Conservation (phyloP, 2,113 vertebrate species). For the Alectura lathami region DNA sequence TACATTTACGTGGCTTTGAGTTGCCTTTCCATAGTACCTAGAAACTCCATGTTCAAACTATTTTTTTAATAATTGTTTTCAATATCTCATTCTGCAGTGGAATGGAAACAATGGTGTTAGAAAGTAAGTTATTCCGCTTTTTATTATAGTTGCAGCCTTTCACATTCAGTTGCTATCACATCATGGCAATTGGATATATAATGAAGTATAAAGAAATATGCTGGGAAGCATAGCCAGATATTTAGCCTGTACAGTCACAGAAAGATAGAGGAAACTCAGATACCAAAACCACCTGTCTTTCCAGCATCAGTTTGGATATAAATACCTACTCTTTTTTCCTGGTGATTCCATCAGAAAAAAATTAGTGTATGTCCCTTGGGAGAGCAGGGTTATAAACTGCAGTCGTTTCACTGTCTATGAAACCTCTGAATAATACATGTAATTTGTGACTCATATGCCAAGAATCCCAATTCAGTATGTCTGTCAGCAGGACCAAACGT, state of each 20-base stretch:
- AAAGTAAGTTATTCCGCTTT: background rate
- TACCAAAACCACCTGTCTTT: background rate
- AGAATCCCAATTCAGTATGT: background rate
- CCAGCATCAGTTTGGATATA: background rate
- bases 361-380: background rate
- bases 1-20: background rate
- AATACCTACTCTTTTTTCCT: background rate
- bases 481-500: background rate
- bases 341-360: constrained; percentile 3
- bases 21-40: background rate
- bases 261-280: background rate
- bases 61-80: background rate
- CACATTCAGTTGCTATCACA: background rate
- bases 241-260: background rate
- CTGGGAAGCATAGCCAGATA: background rate
- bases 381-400: background rate
- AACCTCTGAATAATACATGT: constrained; percentile 54
- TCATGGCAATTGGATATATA: background rate
- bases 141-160: background rate
- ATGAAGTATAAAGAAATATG: background rate
- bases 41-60: background rate
- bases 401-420: background rate
- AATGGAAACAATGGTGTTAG: background rate
- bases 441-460: constrained; percentile 34
- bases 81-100: background rate